Evolutionary conservation across 2,113 vertebrate species (phyloP).

Genomic region (Tychaedon coryphoeus): DNA sequence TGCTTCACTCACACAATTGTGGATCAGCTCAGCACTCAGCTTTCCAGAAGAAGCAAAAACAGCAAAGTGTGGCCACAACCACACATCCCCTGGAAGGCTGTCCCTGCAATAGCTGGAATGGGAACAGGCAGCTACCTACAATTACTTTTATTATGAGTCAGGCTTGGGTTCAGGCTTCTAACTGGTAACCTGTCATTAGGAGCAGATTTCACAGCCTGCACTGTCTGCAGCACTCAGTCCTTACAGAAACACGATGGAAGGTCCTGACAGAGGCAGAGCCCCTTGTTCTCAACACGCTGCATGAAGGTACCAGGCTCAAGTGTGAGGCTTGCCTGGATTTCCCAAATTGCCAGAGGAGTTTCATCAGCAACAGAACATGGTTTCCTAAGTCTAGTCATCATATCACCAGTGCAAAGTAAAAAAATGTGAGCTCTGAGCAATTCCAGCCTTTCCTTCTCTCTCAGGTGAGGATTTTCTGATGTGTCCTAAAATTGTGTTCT

Average conservation of each 20-base stretch:
- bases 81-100: neutral
- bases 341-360: neutral
- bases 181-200: neutral
- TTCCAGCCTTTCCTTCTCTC: neutral
- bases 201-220: neutral
- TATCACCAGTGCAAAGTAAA: neutral
- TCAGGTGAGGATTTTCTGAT: neutral
- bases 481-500: neutral
- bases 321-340: neutral
- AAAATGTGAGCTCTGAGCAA: neutral
- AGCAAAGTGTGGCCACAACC: neutral
- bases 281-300: neutral
- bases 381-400: neutral
- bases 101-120: neutral
- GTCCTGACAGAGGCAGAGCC: neutral
- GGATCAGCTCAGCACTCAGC: neutral
- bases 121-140: neutral
- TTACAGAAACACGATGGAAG: neutral
- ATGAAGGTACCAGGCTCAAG: neutral
- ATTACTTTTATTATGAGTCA: conserved; percentile 14
- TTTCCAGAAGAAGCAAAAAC: neutral
- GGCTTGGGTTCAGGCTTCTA: neutral
- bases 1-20: neutral
- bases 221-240: neutral
- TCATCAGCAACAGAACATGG: neutral